Conservation (phyloP, 1,140 invertebrate genomes). For the Drosophila kepulauana region DNA sequence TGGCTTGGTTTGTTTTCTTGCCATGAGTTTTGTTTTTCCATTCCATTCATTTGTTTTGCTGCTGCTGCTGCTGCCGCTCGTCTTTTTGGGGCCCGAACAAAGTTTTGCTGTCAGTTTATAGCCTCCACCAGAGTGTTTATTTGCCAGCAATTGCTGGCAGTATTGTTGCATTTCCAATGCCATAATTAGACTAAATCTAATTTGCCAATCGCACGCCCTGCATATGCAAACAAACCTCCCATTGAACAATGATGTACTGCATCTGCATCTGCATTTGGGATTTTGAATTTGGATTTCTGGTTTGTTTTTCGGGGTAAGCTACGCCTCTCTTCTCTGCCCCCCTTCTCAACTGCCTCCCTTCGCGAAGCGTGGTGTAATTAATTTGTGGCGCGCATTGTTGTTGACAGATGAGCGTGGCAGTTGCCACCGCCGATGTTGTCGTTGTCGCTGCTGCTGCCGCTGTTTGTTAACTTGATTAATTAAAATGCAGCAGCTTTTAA, state of each 20-base stretch:
- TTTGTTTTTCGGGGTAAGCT: conserved; percentile 24
- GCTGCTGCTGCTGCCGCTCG: neutral
- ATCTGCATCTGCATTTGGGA: conserved; percentile 2
- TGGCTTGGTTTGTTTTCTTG: conserved; percentile 33
- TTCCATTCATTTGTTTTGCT: conserved; percentile 44
- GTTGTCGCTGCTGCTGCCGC: conserved; percentile 4
- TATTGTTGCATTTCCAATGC: conserved; percentile 65
- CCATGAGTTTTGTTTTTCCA: conserved; percentile 48
- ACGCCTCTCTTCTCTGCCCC: neutral
- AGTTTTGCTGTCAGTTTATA: conserved; percentile 46
- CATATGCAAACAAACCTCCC: conserved; percentile 46
- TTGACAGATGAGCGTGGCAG: conserved; percentile 51
- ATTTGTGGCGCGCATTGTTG: conserved; percentile 66
- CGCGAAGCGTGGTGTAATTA: conserved; percentile 62
- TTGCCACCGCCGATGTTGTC: conserved; percentile 7
- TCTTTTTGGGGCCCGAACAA: conserved; percentile 4
- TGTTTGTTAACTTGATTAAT: conserved; percentile 52
- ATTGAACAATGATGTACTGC: conserved; percentile 52
- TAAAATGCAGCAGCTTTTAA: conserved; percentile 57
- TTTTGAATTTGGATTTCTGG: conserved; percentile 10
- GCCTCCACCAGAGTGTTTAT: conserved; percentile 25
- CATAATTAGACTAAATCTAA: conserved; percentile 79
- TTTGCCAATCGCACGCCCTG: conserved; percentile 65
- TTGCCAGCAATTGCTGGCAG: conserved; percentile 52
- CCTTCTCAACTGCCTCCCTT: neutral